Evolutionary conservation across 2,113 vertebrate genomes (phyloP), one percentile per base, ranked within the genome.

Genomic region (Python bivittatus): DNA sequence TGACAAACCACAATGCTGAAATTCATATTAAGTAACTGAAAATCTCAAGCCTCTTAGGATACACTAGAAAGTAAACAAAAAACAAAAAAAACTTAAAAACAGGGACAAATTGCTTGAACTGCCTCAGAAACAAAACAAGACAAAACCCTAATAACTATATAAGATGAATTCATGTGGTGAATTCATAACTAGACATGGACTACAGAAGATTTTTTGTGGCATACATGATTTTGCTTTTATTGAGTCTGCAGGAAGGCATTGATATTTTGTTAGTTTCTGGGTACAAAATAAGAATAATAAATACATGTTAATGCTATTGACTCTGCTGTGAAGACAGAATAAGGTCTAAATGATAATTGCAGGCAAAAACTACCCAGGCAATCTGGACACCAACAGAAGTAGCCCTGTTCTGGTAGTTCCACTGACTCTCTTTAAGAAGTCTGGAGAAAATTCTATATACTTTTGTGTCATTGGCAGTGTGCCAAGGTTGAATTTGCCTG

Each of bases 1-100:
- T 58, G 90, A 89, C 91, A 94, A 87, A 85, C 2, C 1, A 84
- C 25, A 86, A 91, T 54, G 8, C 48, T 91, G 84, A 56, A 93
- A 72, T 90, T 8, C 42, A 64, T 1, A 88, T 90, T 42, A 0
- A 88, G 44, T 89, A 92, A 52, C 92, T 88, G 79, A 88, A 64
- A 27, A 89, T n/a, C 6, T 79, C 68, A 38, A 38, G 15, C 33
- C 33, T 38, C 2, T 20, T 79, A n/a, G 12, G 29, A 20, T 68
- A 23, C 13, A 85, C 11, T 27, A 85, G 48, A 25, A 85, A 85
- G 42, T 2, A 48, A 48, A 48, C 22, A 5, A 68, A 68, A n/a
- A n/a, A n/a, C n/a, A 68, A 68, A 68, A 64, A 68, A 68, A 3
- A 11, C 48, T 48, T 48, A 48, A 12, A 33, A n/a, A 8, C 17